Evolutionary conservation across 2,797 vertebrate genomes (phyloP).

Genomic region (Pyrocephalus nanus): DNA sequence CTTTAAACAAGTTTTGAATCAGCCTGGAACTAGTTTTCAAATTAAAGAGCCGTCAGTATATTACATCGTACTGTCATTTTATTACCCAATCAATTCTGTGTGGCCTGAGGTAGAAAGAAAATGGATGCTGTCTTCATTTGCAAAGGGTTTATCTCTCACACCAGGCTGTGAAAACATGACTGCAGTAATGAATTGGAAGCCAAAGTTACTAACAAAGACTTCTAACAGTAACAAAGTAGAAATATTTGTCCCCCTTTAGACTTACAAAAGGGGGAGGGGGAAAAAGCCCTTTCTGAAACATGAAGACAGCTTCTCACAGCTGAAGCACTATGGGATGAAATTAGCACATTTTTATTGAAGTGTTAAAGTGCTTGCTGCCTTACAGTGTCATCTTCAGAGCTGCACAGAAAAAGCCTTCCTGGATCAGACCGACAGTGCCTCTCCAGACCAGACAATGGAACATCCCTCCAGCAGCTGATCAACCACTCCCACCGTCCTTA

Average conservation of each 20-base stretch:
- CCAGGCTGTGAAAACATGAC: constrained; percentile 83
- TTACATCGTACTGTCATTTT: constrained; percentile 88
- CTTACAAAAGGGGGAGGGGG: background rate
- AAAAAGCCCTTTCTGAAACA: background rate
- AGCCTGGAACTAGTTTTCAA: constrained; percentile 81
- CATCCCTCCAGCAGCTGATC: background rate
- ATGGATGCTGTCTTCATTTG: constrained; percentile 83
- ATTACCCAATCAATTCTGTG: constrained; percentile 90
- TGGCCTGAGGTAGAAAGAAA: constrained; percentile 79
- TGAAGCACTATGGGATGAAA: constrained; percentile 4
- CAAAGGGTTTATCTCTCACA: constrained; percentile 87
- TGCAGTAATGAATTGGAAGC: constrained; percentile 82
- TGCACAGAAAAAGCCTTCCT: background rate
- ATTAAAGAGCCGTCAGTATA: constrained; percentile 87
- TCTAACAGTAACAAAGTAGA: constrained; percentile 62
- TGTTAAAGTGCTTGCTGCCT: background rate
- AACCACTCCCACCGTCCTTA: accelerated
- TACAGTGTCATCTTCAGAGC: background rate
- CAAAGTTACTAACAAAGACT: constrained; percentile 83
- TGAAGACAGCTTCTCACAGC: background rate
- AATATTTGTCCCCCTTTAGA: constrained; percentile 47
- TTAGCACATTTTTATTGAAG: background rate
- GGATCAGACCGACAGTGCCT: background rate
- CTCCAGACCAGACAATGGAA: background rate
- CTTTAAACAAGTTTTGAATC: constrained; percentile 86